phyloP scores from a whole-genome alignment of 1,140 invertebrate species.

The Ceratitis capitata region DNA sequence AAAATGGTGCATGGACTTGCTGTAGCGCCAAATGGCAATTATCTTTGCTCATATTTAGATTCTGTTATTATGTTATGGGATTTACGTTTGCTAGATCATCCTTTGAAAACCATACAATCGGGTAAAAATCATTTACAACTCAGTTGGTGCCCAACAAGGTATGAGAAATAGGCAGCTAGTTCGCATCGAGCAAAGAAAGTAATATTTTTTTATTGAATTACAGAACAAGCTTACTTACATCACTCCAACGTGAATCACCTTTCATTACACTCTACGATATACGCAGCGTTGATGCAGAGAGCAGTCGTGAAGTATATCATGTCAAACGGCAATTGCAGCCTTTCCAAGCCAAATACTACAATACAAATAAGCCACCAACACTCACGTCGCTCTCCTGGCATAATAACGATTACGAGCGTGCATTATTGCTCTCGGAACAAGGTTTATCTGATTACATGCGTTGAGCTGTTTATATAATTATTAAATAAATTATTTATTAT shows the following conservation, averaged over 20 bases:
- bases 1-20: constrained; percentile 85
- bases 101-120: constrained; percentile 78
- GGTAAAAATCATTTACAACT: constrained; percentile 78
- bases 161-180: constrained; percentile 41
- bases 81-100: constrained; percentile 85
- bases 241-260: constrained; percentile 58
- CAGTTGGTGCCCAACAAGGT: constrained; percentile 91
- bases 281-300: constrained; percentile 56
- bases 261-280: constrained; percentile 62
- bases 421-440: constrained; percentile 57
- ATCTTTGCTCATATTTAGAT: constrained; percentile 85
- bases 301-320: constrained; percentile 56
- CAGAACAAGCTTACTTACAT: constrained; percentile 56
- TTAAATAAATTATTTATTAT: not conserved
- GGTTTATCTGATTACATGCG: not conserved
- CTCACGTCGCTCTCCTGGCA: constrained; percentile 60
- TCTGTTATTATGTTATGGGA: constrained; percentile 88
- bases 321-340: constrained; percentile 60
- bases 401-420: constrained; percentile 56
- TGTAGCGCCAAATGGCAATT: constrained; percentile 80
- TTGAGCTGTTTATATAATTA: not conserved
- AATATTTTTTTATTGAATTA: not conserved
- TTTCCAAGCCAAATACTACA: constrained; percentile 57
- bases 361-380: constrained; percentile 48
- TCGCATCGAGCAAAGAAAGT: not conserved